A percentile compares a stretch with the other conserved stretches of the same genome.
Evolutionary conservation across 2,797 vertebrate genomes (phyloP).

Genomic region (Melopsittacus undulatus): DNA sequence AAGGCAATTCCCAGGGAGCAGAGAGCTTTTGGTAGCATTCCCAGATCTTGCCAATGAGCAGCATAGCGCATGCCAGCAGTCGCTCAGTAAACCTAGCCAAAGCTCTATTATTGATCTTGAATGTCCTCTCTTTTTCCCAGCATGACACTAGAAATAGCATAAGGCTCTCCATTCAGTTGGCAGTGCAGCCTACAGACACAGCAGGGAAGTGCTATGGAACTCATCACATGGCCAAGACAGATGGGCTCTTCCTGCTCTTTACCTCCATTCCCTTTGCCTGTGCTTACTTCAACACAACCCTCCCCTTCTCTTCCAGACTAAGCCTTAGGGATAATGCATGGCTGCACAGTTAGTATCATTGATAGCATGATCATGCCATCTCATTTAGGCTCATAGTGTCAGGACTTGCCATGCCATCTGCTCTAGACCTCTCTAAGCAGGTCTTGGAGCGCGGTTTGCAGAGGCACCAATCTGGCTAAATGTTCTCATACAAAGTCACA

Average conservation of each 20-base stretch:
- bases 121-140: slow-evolving; percentile 33
- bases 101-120: slow-evolving; percentile 9
- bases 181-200: slow-evolving; percentile 3
- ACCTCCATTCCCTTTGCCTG: neutral
- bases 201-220: slow-evolving; percentile 11
- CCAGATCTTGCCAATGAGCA: slow-evolving; percentile 19
- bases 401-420: neutral
- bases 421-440: neutral
- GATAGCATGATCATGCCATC: neutral
- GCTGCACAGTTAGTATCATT: neutral
- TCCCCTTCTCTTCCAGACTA: neutral
- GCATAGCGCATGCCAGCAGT: neutral
- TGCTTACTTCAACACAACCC: neutral
- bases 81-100: neutral
- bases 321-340: neutral
- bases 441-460: neutral
- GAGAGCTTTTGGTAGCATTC: slow-evolving; percentile 5
- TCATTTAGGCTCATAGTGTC: neutral
- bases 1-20: neutral
- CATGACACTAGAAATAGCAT: slow-evolving; percentile 35
- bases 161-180: slow-evolving; percentile 15
- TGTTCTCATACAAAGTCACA: neutral
- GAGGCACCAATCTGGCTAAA: neutral
- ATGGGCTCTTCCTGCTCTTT: slow-evolving; percentile 12
- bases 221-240: slow-evolving; percentile 18